Conservation (phyloP, 2,888 invertebrate genomes). For the Luperina testacea region DNA sequence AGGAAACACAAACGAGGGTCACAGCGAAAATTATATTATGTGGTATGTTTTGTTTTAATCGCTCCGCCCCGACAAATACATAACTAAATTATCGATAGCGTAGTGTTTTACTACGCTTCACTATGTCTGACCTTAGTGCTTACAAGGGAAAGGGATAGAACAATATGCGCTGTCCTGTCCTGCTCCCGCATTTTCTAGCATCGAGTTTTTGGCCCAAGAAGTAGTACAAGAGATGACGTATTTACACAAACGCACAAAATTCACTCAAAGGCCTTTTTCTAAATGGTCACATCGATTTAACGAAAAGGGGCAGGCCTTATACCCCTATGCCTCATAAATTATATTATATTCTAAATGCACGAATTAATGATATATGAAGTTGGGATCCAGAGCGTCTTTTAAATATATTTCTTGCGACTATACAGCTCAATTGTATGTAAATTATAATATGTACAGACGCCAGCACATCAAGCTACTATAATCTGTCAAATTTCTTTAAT, state of each 20-base stretch:
- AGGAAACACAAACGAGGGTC: neutral
- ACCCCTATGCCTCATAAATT: neutral
- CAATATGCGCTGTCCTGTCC: neutral
- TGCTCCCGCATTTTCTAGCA: neutral
- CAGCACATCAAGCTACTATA: too few relatives aligned
- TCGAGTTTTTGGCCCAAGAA: constrained; percentile 1
- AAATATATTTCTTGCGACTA: constrained; percentile 8
- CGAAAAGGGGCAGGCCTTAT: neutral
- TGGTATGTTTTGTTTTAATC: neutral
- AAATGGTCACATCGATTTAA: constrained; percentile 1
- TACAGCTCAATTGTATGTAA: neutral
- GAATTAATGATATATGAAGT: constrained; percentile 5
- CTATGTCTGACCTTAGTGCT: neutral
- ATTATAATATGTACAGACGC: too few relatives aligned
- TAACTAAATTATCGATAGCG: neutral
- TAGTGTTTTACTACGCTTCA: neutral
- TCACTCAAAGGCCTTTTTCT: neutral
- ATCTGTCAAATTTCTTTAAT: too few relatives aligned
- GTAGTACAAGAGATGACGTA: neutral
- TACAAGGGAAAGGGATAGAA: neutral
- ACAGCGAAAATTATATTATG: neutral
- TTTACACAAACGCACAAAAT: constrained; percentile 8
- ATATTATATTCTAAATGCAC: constrained; percentile 7
- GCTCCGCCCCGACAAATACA: too few relatives aligned
- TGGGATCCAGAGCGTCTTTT: neutral